phyloP scores from a whole-genome alignment of 1,140 invertebrate species.

The Bombus polaris region DNA sequence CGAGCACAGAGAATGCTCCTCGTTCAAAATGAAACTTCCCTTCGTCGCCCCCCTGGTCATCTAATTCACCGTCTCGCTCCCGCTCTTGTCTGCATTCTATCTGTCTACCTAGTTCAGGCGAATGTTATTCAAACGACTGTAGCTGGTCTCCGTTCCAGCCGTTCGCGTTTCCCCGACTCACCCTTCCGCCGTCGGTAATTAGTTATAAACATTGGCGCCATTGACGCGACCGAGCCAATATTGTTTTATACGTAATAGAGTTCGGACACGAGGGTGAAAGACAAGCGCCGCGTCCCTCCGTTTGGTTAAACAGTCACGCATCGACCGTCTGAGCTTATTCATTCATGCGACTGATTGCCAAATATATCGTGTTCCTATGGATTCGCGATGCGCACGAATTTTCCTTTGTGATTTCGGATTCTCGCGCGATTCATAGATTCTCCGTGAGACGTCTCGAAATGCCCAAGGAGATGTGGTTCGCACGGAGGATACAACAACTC shows the following conservation, averaged over 20 bases:
- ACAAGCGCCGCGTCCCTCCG: background rate
- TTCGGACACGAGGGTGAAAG: constrained; percentile 4
- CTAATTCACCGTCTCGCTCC: constrained; percentile 14
- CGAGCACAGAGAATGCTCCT: constrained; percentile 59
- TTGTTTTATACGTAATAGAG: constrained; percentile 60
- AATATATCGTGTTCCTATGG: constrained; percentile 2
- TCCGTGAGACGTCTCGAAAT: background rate
- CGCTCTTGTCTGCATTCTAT: background rate
- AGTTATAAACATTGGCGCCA: constrained; percentile 60
- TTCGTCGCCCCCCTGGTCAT: constrained; percentile 20
- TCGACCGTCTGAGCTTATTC: constrained; percentile 25
- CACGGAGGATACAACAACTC: background rate
- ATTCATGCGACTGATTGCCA: constrained; percentile 12
- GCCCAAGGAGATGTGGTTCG: background rate
- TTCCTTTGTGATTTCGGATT: background rate
- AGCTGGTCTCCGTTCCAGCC: background rate
- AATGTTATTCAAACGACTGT: constrained; percentile 36
- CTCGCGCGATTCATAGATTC: background rate
- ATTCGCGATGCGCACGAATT: background rate
- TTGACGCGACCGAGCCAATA: constrained; percentile 46
- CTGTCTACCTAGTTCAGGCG: background rate
- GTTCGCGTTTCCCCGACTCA: background rate
- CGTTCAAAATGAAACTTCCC: constrained; percentile 64
- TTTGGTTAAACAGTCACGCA: constrained; percentile 12
- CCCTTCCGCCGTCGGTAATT: constrained; percentile 44